phyloP scores from a whole-genome alignment of 2,113 vertebrate species.

The Tetrao urogallus region DNA sequence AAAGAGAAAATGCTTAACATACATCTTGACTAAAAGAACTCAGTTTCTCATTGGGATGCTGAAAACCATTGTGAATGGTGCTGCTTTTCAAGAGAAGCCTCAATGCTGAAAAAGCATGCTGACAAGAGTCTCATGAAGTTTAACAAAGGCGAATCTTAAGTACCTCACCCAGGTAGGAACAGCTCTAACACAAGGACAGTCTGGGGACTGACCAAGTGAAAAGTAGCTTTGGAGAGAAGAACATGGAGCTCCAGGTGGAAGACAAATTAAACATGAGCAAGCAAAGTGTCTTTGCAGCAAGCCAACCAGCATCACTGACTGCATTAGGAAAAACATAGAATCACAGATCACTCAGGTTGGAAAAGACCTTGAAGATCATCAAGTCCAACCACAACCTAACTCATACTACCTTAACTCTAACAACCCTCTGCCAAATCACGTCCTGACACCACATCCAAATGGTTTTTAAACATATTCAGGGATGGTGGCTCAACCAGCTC shows the following conservation, averaged over 20 bases:
- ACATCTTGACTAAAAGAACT: background rate
- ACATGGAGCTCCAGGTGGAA: background rate
- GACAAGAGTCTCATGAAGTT: background rate
- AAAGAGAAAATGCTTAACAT: background rate
- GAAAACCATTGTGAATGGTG: background rate
- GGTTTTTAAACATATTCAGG: too few species aligned
- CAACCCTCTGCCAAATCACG: too few species aligned
- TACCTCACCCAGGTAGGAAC: background rate
- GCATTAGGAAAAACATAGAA: background rate
- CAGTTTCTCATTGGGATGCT: background rate
- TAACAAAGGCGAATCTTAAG: background rate
- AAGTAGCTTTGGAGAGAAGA: background rate
- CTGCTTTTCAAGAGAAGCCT: background rate
- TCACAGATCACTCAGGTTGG: too few species aligned
- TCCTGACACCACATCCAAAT: too few species aligned
- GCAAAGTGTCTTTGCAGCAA: background rate
- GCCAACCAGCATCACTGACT: background rate
- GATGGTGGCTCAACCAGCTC: too few species aligned
- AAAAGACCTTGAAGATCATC: too few species aligned
- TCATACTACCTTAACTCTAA: too few species aligned
- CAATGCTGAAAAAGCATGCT: background rate
- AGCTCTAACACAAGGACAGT: background rate
- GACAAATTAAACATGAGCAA: background rate
- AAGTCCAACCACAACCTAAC: too few species aligned
- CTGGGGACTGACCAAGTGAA: background rate